Base-by-base conservation (phyloP, 2,113 vertebrate species). In the Cephalopholis sonnerati region DNA sequence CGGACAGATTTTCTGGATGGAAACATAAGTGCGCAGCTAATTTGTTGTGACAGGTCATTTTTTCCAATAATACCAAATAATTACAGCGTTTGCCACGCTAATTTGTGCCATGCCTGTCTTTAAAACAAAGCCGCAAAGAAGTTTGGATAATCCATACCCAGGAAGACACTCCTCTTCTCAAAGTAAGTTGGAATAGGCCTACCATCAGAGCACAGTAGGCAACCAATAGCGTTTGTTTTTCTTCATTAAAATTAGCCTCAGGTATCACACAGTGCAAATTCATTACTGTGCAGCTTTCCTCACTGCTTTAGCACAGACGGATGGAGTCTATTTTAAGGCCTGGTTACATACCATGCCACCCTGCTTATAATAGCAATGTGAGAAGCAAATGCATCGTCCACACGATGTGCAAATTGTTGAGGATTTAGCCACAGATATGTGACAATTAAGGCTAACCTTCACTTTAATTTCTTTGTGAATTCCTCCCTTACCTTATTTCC, bases 401-500 rank as follows among this genome's bases (percentile, higher is more conserved):
- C 41, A 74, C 20, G 20, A 63, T 70, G 61, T 57, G 58, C 13
- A 72, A 70, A 83, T 80, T 51, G 48, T 59, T 69, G 29, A 76
- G 17, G 65, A 32, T 79, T 79, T 55, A 73, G 51, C 74, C 24
- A 27, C 51, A 82, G 59, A 67, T 29, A 50, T 13, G 51, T 29
- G 64, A 57, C 78, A 65, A 57, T 41, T 57, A 22, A 20, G 24
- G 69, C 75, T 15, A 76, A 76, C 62, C 58, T 72, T 27, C 29
- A n/a, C 39, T 51, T 50, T 11, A 50, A 29, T 70, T 69, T 59
- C 74, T 65, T 61, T 70, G 36, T 70, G 32, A 68, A 22, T 58
- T 17, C 29, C 66, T 67, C 41, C 25, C 88, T 88, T 79, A 95
- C 93, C 94, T 94, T 84, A 94, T 94, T 91, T 94, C 94, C 82